These are phyloP conservation scores for Thymallus thymallus DNA, from an alignment of 2,113 vertebrate genomes.

Conservation along the genomic window DNA sequence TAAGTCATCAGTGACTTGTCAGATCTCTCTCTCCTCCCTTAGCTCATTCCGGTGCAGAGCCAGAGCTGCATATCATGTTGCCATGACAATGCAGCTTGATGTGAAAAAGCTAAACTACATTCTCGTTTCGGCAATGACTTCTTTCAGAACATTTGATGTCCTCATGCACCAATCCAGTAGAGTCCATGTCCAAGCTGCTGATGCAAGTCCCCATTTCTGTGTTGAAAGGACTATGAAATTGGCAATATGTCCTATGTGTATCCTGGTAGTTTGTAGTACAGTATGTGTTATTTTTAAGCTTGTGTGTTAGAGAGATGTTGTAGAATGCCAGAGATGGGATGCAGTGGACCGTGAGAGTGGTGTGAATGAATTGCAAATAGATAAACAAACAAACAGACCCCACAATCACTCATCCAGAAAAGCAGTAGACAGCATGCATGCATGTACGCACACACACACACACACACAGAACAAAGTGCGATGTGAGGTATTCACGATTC, in stretches of 20 bases:
- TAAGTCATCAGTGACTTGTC: not conserved
- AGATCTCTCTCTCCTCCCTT: not conserved
- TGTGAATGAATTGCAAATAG: constrained; percentile 16
- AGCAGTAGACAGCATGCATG: not conserved
- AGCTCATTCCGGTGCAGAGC: not conserved
- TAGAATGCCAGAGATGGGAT: not conserved
- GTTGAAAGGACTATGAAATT: too few relatives aligned
- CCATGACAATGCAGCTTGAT: not conserved
- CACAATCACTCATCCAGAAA: constrained; percentile 6
- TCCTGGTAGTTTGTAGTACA: too few relatives aligned
- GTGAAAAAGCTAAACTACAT: not conserved
- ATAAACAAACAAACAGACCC: constrained; percentile 25
- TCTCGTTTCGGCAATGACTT: not conserved
- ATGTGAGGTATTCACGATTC: not conserved
- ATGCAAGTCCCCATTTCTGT: too few relatives aligned
- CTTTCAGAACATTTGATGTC: not conserved
- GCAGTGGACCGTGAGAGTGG: constrained; percentile 1
- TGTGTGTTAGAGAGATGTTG: not conserved
- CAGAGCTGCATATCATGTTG: not conserved
- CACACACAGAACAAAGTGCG: constrained; percentile 2
- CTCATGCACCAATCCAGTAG: too few relatives aligned
- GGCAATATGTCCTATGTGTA: too few relatives aligned
- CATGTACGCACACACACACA: not conserved
- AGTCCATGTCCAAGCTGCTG: too few relatives aligned
- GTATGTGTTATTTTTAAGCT: not conserved